Percentiles rank a stretch among this genome's conserved stretches.
phyloP scores from a whole-genome alignment of 2,888 invertebrate species.

The Rhagonycha fulva region DNA sequence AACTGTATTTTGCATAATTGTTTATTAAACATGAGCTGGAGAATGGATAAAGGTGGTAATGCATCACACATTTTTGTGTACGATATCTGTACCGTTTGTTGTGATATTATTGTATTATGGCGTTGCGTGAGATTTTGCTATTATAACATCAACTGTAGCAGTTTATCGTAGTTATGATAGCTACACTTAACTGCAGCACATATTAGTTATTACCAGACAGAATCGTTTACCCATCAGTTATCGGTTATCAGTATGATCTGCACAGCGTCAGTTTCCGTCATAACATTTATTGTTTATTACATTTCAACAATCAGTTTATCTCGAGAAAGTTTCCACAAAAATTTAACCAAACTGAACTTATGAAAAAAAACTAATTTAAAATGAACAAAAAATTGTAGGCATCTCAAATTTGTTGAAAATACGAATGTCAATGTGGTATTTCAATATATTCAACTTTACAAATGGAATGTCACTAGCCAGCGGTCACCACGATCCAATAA shows the following conservation, averaged over 20 bases:
- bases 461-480: slow-evolving; percentile 42
- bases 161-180: slow-evolving; percentile 45
- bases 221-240: slow-evolving; percentile 48
- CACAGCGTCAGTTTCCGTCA: slow-evolving; percentile 31
- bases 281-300: slow-evolving; percentile 36
- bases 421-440: slow-evolving; percentile 51
- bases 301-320: slow-evolving; percentile 33
- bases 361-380: background rate
- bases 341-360: background rate
- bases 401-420: slow-evolving; percentile 10
- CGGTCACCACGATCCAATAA: slow-evolving; percentile 37
- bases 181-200: slow-evolving; percentile 46
- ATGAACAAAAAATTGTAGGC: background rate
- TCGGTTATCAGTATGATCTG: slow-evolving; percentile 30
- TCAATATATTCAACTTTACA: slow-evolving; percentile 49
- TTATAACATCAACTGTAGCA: slow-evolving; percentile 47
- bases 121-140: slow-evolving; percentile 48
- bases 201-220: slow-evolving; percentile 51
- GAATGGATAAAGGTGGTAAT: slow-evolving; percentile 10
- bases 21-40: background rate
- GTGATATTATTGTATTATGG: slow-evolving; percentile 8
- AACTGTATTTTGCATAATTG: background rate
- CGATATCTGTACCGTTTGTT: slow-evolving; percentile 24
- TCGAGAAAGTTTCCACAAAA: background rate
- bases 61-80: slow-evolving; percentile 27